Evolutionary conservation across 2,113 vertebrate genomes (phyloP), one percentile per base, ranked within the genome.

Genomic region (Phoxinus phoxinus): DNA sequence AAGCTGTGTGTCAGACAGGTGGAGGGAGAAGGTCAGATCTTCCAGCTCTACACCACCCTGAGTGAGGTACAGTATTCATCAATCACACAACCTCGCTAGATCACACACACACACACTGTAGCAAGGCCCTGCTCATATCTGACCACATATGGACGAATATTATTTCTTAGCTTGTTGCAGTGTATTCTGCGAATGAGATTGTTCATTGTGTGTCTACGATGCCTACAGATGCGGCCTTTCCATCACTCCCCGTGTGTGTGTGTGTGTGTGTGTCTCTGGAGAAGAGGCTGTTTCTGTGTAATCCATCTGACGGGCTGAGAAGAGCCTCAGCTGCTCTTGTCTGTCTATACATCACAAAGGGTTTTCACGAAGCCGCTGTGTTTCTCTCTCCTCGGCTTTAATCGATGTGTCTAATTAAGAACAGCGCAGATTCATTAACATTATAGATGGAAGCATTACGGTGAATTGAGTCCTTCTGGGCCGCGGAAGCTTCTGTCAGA

Each of bases 1-100:
- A 99, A 99, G 88, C 96, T 99, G 32, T 99, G 98, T 0, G 97
- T 99, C 83, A 94, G 98, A 6, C 98, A 99, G 92, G 98, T 99
- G 0, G 98, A 99, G 91, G 98, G 98, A 71, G 98, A 99, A 89
- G 98, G 98, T 11, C 97, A 99, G 94, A 99, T 99, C 87, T 99
- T 99, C 91, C 97, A 99, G 92, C 95, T 99, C 37, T 96, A 96
- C 93, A 97, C 96, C 44, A 95, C 96, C 0, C 89, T 99, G 83
- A 97, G 95, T 11, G 97, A 99, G 96, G 98, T 99, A 90, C 90
- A 19, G 46, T 27, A 51, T 21, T 37, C 19, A 56, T 35, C 32
- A 4, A 4, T 23, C 67, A 4, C 7, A 69, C 17, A 4, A 6
- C 51, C 48, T 9, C 32, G 35, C 35, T 21, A 69, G 30, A 9